Base-by-base conservation (phyloP, 2,113 vertebrate genomes). In the Elephantulus edwardii region DNA sequence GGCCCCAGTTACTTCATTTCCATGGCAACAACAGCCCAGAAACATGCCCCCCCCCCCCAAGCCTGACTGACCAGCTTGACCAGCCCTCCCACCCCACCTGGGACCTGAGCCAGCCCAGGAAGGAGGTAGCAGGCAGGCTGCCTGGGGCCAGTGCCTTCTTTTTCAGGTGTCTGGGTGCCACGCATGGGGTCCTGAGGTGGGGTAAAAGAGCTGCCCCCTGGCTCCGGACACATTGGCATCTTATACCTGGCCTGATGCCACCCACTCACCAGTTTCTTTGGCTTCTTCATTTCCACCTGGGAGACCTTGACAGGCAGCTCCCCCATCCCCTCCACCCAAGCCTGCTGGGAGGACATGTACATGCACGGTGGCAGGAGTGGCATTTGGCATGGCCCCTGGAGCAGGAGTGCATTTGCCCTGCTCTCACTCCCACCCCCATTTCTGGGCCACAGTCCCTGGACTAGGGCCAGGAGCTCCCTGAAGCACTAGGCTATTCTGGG, bases 61-160 rank as follows among this genome's bases (percentile, higher is more conserved):
- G 85, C 90, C 81, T 2, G 78, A 82, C 91, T 71, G 91, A 89
- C 95, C 94, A 88, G 95, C 84, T 90, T 11, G 88, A 93, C 94
- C 42, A 68, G 94, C 75, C 68, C 13, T 46, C 89, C 83, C 19
- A 14, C 40, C 0, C 9, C 24, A 81, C 71, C 79, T 93, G 95
- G n/a, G 92, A 56, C 38, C 8, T 2, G 0, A 4, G 91, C 95
- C 95, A 94, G 77, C 13, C 13, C 3, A 83, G 54, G 80, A 8
- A 1, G 20, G 71, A 46, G 0, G 16, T 8, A 76, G 33, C 13
- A 7, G 50, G 26, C 4, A 26, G 44, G 46, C 76, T 80, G 42
- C 48, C 26, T 91, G 64, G 3, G 30, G 26, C 16, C 38, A 0
- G 50, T 17, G n/a, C n/a, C 42, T 33, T 56, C 60, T 52, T 52